Base-by-base conservation (phyloP, 1,140 invertebrate species). In the Bombus affinis region DNA sequence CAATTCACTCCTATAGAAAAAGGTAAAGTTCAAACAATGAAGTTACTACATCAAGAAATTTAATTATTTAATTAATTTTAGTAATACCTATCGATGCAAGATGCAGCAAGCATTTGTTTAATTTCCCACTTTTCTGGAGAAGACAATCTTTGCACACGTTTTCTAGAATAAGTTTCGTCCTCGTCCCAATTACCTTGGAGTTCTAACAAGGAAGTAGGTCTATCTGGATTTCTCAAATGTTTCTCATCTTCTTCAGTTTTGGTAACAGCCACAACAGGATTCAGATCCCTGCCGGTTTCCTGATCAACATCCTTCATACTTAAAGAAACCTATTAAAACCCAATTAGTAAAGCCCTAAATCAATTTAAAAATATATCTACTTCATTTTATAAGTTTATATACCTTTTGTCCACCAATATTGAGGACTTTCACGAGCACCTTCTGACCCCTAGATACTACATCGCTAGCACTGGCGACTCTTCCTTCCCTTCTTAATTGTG, bases 291-390 rank as follows among this genome's bases (percentile, higher is more conserved):
- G 1, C 99, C 99, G 5, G 97, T 98, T 44, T 97, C 97, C 95
- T 99, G 99, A 94, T 99, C 98, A 0, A 99, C 99, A 95, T 99
- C 99, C 95, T 99, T 99, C 97, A 99, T 99, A 35, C 98, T 99
- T 12, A 99, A 95, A 66, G 99, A 99, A 0, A 99, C 82, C 92
- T 93, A 57, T 32, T 77, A 83, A 70, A 81, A 80, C 25, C 57
- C 25, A 32, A 66, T 35, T 6, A 32, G 10, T 73, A 71, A 78
- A 79, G 71, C n/a, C 0, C 57, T 77, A 35, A 4, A 39, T 62
- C 3, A n/a, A 62, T 62, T n/a, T n/a, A 62, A 28, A 62, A 28
- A 62, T 28, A 39, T 84, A 65, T 73, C 53, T 76, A 32, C 73
- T 12, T 68, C 57, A 65, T 57, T 66, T 65, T 12, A 53, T 37